A percentile compares a stretch with the other conserved stretches of the same genome.
Evolutionary conservation across 2,797 vertebrate genomes (phyloP).

Genomic region (Lacerta viridis): DNA sequence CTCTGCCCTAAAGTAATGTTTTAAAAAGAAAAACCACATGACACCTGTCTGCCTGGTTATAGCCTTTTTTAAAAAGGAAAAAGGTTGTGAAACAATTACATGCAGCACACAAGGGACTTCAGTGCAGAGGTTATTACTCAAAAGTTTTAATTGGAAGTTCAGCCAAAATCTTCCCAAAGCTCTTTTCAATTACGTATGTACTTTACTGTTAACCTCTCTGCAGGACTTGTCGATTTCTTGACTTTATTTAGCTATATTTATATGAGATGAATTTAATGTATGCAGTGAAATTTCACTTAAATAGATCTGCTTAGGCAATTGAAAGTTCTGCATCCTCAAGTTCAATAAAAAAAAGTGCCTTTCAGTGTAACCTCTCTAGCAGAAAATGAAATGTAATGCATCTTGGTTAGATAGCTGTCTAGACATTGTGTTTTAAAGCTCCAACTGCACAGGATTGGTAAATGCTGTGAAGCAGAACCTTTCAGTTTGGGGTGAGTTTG

Average conservation of each 20-base stretch:
- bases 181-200: slow-evolving; percentile 43
- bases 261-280: neutral
- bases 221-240: neutral
- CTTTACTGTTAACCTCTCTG: neutral
- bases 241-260: too few relatives aligned
- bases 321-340: slow-evolving; percentile 8
- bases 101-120: slow-evolving; percentile 29
- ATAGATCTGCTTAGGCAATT: slow-evolving; percentile 20
- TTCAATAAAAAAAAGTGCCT: slow-evolving; percentile 18
- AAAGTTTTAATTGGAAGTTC: slow-evolving; percentile 11
- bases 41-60: neutral
- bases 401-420: slow-evolving; percentile 17
- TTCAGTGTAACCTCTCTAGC: neutral
- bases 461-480: neutral
- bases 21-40: neutral
- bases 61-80: neutral
- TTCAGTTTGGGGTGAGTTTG: neutral
- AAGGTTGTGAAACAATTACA: slow-evolving; percentile 37
- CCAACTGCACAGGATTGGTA: neutral
- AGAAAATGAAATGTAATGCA: slow-evolving; percentile 47
- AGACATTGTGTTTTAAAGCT: slow-evolving; percentile 12
- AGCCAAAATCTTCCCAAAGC: slow-evolving; percentile 27
- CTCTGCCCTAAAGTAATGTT: neutral
- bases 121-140: slow-evolving; percentile 13
- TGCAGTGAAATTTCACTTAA: slow-evolving; percentile 40